Conservation (phyloP, 2,888 invertebrate genomes). For the Trachelus troglodyta region DNA sequence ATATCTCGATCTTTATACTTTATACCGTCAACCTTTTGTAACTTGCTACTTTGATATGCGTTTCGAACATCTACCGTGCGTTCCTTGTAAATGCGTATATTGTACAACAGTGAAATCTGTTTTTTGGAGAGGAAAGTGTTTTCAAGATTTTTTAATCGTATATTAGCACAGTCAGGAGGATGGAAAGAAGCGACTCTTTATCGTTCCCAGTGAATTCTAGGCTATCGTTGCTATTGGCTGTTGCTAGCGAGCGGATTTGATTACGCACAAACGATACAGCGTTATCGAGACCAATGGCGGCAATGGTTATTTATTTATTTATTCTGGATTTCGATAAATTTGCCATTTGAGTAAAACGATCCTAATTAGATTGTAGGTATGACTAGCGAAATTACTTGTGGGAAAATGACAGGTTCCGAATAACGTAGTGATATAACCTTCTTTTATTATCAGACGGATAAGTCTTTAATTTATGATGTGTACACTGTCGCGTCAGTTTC, state of each 20-base stretch:
- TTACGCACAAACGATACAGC: not conserved
- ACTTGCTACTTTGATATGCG: too few relatives aligned
- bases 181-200: not conserved
- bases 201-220: not conserved
- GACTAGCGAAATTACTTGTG: too few relatives aligned
- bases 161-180: not conserved
- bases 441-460: slow-evolving; percentile 10
- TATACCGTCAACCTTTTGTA: too few relatives aligned
- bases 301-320: not conserved
- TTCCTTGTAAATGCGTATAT: not conserved
- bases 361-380: not conserved
- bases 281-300: not conserved
- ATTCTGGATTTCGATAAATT: not conserved
- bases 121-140: not conserved
- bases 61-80: too few relatives aligned
- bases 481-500: slow-evolving; percentile 36
- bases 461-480: slow-evolving; percentile 20
- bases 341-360: not conserved
- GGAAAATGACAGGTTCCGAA: not conserved
- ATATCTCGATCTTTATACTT: too few relatives aligned
- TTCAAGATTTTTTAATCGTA: not conserved
- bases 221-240: not conserved
- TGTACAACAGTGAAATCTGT: not conserved
- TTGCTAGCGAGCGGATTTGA: not conserved
- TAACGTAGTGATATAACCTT: slow-evolving; percentile 14